Base-by-base conservation (phyloP, 1,140 invertebrate species). In the Aphelinus certus region DNA sequence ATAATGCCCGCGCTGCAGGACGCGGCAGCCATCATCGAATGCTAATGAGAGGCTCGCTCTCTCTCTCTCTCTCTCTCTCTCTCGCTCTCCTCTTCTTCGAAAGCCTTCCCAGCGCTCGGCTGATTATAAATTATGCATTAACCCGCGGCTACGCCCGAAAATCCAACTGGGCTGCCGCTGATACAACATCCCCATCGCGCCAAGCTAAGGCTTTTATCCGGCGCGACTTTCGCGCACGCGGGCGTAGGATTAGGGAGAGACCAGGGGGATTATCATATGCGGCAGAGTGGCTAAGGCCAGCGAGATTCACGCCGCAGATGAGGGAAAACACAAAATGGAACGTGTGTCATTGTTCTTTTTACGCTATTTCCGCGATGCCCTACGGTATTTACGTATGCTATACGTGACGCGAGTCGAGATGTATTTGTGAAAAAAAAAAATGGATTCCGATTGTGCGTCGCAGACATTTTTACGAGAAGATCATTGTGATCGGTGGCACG, bases 61-160 rank as follows among this genome's bases (percentile, higher is more conserved):
- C 53, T 63, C 47, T 53, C 51, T 53, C 45, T 58, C 57, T 64
- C 53, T 63, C 47, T 53, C 51, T 53, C 9, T 53, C 51, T 6
- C 49, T n/a, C 55, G 7, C 1, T 1, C 72, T 48, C 51, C 64
- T n/a, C 46, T 48, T 64, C 57, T 58, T 61, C 26, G 26, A 26
- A 49, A 63, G 48, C 45, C 72, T 63, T 58, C 56, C 65, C 42
- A 46, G 72, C 80, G 78, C 76, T 71, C 73, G 71, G 75, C 84
- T 87, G 87, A 87, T 88, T 88, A 88, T 88, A 88, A 88, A 88
- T 87, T 88, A 88, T 86, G 84, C 84, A 88, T 88, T 88, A 88
- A 86, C 86, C 86, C 10, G 82, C 79, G 79, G 79, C 81, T 83
- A 83, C 79, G 81, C 82, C 81, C 79, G 77, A 79, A 79, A 82